phyloP scores from a whole-genome alignment of 1,140 invertebrate species.

The Nebria ingens region DNA sequence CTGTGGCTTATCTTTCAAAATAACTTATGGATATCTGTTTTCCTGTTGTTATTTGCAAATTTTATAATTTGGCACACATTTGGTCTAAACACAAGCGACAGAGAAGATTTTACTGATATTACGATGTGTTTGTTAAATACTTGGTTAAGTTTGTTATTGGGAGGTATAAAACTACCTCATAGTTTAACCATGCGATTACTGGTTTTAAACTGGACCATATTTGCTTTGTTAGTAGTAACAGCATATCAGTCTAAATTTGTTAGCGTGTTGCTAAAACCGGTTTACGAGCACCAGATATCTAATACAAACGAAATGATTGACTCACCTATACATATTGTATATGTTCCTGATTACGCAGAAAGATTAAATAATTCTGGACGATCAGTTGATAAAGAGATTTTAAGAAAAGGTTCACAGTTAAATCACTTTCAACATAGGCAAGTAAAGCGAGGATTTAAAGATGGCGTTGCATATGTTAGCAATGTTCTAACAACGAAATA shows the following conservation, averaged over 20 bases:
- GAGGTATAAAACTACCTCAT: no score
- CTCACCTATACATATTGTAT: background rate
- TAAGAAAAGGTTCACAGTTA: background rate
- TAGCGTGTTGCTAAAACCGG: background rate
- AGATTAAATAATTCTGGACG: background rate
- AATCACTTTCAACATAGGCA: background rate
- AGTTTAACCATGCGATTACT: background rate
- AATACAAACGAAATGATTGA: background rate
- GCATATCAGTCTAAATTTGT: background rate
- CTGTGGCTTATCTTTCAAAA: no score
- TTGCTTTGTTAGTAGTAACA: background rate
- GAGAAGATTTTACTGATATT: no score
- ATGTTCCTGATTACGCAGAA: no score
- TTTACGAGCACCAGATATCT: background rate
- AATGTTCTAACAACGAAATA: background rate
- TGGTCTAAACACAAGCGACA: no score
- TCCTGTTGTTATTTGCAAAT: no score
- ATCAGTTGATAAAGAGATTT: background rate
- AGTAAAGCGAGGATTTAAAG: background rate
- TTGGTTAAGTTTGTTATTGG: no score
- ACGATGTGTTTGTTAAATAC: no score
- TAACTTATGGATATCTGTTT: no score
- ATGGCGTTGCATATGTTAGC: background rate
- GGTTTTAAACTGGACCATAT: background rate
- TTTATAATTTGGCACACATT: no score